Conservation (phyloP, 2,113 vertebrate genomes). For the Ochotona princeps region DNA sequence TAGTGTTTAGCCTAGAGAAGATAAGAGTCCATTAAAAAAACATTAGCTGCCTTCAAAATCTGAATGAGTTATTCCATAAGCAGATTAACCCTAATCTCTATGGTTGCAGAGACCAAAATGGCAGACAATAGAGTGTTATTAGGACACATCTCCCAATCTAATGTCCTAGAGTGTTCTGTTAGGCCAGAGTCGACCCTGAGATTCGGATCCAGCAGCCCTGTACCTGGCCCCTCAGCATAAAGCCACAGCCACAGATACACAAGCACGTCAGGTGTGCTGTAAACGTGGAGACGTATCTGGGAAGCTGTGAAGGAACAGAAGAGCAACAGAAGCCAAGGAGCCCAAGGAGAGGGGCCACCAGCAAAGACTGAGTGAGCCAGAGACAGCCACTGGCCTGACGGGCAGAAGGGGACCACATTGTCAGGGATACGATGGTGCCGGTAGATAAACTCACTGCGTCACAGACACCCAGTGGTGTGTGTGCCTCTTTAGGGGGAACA, state of each 20-base stretch:
- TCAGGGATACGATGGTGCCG: neutral
- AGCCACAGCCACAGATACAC: neutral
- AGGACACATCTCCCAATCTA: neutral
- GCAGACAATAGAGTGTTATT: neutral
- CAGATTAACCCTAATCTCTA: neutral
- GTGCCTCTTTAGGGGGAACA: neutral
- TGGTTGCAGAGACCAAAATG: neutral
- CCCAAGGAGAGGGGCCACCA: neutral
- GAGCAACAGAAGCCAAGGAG: neutral
- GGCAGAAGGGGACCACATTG: neutral
- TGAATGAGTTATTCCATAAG: neutral
- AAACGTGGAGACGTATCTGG: neutral
- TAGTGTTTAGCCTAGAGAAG: conserved; percentile 20
- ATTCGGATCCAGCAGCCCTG: neutral
- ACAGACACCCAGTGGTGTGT: neutral
- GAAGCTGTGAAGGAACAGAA: neutral
- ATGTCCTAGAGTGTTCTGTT: neutral
- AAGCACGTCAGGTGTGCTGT: too few relatives aligned
- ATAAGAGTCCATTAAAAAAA: conserved; percentile 34
- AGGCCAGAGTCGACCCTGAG: neutral
- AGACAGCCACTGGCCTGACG: neutral
- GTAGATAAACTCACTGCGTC: neutral
- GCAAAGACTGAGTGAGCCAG: neutral
- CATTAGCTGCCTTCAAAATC: neutral
- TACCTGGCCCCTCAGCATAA: neutral